These are phyloP conservation scores for Tinea trinotella DNA, from an alignment of 2,888 invertebrate species.

Conservation along the genomic window DNA sequence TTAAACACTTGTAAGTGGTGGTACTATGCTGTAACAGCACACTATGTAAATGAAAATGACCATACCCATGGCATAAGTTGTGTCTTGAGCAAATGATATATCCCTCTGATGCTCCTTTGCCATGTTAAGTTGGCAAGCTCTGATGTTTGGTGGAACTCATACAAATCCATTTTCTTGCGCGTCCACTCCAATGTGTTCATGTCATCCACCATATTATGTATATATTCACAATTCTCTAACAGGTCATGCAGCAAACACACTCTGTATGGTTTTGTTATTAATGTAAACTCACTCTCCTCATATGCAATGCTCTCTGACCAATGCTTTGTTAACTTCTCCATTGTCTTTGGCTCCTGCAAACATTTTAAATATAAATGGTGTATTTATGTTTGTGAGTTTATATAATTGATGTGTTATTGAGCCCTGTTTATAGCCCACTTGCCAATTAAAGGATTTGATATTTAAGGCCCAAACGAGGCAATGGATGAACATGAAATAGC, in stretches of 20 bases:
- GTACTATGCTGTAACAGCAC: too few species aligned
- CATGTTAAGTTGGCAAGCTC: constrained; percentile 75
- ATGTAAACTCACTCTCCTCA: constrained; percentile 48
- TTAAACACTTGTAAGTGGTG: too few species aligned
- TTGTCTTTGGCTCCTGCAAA: constrained; percentile 25
- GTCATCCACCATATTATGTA: constrained; percentile 75
- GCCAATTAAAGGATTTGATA: too few species aligned
- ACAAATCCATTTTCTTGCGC: constrained; percentile 87
- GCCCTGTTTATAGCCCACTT: too few species aligned
- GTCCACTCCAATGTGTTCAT: constrained; percentile 80
- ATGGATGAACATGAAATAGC: too few species aligned
- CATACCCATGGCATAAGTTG: constrained; percentile 78
- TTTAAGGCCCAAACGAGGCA: too few species aligned
- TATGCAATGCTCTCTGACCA: too few species aligned
- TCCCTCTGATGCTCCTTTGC: constrained; percentile 71
- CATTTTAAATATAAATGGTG: too few species aligned
- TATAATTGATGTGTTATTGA: too few species aligned
- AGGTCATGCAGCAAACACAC: constrained; percentile 77
- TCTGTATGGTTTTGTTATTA: constrained; percentile 77
- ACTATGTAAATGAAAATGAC: constrained; percentile 14
- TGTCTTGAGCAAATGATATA: constrained; percentile 76
- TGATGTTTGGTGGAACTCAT: constrained; percentile 87
- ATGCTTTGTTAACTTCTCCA: constrained; percentile 46
- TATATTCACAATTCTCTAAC: constrained; percentile 67
- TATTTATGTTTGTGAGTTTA: too few species aligned